These are phyloP conservation scores for Nysson spinosus DNA, from an alignment of 2,888 invertebrate genomes.

Conservation along the genomic window DNA sequence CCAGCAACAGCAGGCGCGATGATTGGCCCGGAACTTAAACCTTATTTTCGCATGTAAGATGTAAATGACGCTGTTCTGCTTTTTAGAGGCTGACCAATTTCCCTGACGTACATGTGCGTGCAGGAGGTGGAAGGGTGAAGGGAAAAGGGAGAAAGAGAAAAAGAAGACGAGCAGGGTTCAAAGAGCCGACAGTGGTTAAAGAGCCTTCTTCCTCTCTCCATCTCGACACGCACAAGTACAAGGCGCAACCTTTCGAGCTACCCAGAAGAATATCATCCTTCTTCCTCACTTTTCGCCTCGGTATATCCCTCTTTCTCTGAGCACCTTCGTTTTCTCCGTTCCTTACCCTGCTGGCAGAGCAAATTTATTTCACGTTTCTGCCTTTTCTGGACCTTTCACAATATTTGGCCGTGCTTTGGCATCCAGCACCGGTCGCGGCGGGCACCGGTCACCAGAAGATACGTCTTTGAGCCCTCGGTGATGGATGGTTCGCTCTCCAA, in stretches of 20 bases:
- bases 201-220: slow-evolving; percentile 67
- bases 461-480: slow-evolving; percentile 73
- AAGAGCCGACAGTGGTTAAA: slow-evolving; percentile 76
- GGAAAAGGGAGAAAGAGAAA: slow-evolving; percentile 22
- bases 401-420: slow-evolving; percentile 75
- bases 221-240: slow-evolving; percentile 64
- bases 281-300: slow-evolving; percentile 13
- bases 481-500: slow-evolving; percentile 71
- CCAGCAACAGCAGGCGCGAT: slow-evolving; percentile 64
- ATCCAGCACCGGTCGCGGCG: slow-evolving; percentile 59
- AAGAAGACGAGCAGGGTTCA: slow-evolving; percentile 65
- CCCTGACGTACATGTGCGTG: slow-evolving; percentile 31
- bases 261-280: slow-evolving; percentile 54
- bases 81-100: slow-evolving; percentile 40
- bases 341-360: slow-evolving; percentile 59
- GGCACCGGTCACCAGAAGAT: slow-evolving; percentile 70
- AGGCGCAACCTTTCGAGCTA: slow-evolving; percentile 63
- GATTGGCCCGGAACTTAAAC: slow-evolving; percentile 71
- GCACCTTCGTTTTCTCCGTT: slow-evolving; percentile 31
- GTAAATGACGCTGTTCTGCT: slow-evolving; percentile 69
- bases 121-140: slow-evolving; percentile 35
- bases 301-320: slow-evolving; percentile 16
- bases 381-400: slow-evolving; percentile 78
- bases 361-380: slow-evolving; percentile 76
- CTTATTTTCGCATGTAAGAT: slow-evolving; percentile 74